phyloP scores from a whole-genome alignment of 2,113 vertebrate species.

The Perccottus glenii region DNA sequence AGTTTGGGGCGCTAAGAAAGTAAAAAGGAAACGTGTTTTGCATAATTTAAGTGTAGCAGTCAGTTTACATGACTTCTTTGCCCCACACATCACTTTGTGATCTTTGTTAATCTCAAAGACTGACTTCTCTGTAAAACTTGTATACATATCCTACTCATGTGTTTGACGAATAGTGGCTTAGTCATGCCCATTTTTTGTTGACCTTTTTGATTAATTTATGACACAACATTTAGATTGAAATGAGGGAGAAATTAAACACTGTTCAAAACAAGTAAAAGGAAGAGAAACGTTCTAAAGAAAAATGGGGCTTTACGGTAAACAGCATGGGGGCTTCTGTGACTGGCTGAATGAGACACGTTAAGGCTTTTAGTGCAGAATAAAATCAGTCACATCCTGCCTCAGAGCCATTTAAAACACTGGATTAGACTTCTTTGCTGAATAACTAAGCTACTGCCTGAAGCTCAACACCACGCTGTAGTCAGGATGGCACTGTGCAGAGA shows the following conservation, averaged over 20 bases:
- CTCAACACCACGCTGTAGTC: conserved; percentile 36
- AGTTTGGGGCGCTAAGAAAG: conserved; percentile 16
- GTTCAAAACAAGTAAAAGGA: neutral
- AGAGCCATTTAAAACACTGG: conserved; percentile 61
- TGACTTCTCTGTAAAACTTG: neutral
- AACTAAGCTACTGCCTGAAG: conserved; percentile 55
- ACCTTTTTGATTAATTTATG: neutral
- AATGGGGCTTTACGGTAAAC: conserved; percentile 34
- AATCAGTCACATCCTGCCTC: conserved; percentile 61
- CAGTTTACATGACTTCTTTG: conserved; percentile 14
- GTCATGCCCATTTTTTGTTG: neutral
- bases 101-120: conserved; percentile 15
- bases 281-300: neutral
- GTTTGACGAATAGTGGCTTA: conserved; percentile 1
- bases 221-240: conserved; percentile 8
- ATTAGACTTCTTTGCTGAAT: conserved; percentile 49
- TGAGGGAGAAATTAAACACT: conserved; percentile 12
- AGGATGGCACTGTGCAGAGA: conserved; percentile 16
- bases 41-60: conserved; percentile 43
- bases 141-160: neutral
- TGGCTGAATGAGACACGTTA: conserved; percentile 51
- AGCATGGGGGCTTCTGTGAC: conserved; percentile 31
- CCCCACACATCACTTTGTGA: conserved; percentile 12
- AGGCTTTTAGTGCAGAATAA: conserved; percentile 62
- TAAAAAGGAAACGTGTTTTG: conserved; percentile 18